phyloP scores from a whole-genome alignment of 92 coral and sea anemone genomes.

The Bergia puertoricense region DNA sequence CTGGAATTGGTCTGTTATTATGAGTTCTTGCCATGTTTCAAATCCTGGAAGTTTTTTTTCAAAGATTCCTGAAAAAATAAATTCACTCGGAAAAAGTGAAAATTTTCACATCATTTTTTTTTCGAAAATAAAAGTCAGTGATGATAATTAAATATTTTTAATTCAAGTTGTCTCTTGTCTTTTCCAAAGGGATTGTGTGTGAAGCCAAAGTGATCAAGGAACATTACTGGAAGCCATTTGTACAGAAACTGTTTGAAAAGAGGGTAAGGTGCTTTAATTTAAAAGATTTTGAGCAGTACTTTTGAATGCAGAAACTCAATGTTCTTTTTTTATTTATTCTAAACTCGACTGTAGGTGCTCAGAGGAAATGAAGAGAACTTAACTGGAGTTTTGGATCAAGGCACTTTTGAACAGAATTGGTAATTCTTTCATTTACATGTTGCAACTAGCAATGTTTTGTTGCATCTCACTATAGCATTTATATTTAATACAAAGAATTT shows the following conservation, averaged over 20 bases:
- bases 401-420: slow-evolving; percentile 88
- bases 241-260: slow-evolving; percentile 82
- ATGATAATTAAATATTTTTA: neutral
- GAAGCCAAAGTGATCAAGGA: slow-evolving; percentile 97
- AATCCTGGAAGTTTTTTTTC: neutral
- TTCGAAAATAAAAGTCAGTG: neutral
- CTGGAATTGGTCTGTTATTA: neutral
- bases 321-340: neutral
- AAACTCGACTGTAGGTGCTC: slow-evolving; percentile 53
- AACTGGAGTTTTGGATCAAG: slow-evolving; percentile 85
- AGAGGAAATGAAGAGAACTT: slow-evolving; percentile 82
- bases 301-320: neutral
- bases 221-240: slow-evolving; percentile 93
- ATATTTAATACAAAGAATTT: no score
- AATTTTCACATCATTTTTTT: no score
- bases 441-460: no score
- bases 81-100: neutral
- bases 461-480: no score
- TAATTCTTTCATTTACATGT: slow-evolving; percentile 15
- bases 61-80: no score
- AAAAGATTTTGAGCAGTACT: neutral
- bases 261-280: slow-evolving; percentile 51
- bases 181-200: slow-evolving; percentile 75
- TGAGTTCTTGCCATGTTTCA: neutral
- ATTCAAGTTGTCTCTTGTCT: neutral